Evolutionary conservation across 2,888 invertebrate species (phyloP), one percentile per base, ranked within the genome.

Genomic region (Sicus ferrugineus): DNA sequence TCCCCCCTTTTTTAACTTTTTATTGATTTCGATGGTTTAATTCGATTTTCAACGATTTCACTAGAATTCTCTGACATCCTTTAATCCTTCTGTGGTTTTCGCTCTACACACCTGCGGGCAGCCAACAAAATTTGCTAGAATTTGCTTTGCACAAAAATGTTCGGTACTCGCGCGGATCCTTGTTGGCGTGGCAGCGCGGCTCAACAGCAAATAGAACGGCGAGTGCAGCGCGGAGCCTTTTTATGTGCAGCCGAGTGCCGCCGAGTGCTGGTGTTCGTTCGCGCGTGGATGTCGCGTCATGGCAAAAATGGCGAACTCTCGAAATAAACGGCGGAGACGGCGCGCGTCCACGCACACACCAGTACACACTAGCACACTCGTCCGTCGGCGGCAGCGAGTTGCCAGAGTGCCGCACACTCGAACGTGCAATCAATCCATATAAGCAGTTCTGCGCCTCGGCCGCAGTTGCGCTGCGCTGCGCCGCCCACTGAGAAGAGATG

Each of bases 121-220:
- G 54, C 64, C 64, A 56, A 56, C 56, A 23, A 64, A 74, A 76
- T 74, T 77, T 75, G 77, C 78, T 77, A 73, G 75, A 72, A 68
- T 70, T 38, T 63, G 63, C 34, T 64, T n/a, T 69, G 30, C 21
- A 64, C 63, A 64, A 69, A n/a, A n/a, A n/a, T n/a, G 64, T 64
- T 50, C 31, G 26, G 23, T 70, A 77, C 78, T 77, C 77, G 76
- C 75, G 74, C 75, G 83, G 78, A 78, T 82, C 81, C 75, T 78
- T 80, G 84, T 77, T 79, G 83, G 79, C 81, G 79, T 79, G 83
- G 79, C 81, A 79, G 76, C 81, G 76, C 77, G 77, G 82, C 80
- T 83, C 80, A 80, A 83, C 81, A 81, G 81, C 83, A 83, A 83
- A 84, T 83, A 81, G 81, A 80, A 80, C 76, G 76, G 73, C 73